A percentile compares a stretch with the other conserved stretches of the same genome.
Evolutionary conservation across 2,797 vertebrate genomes (phyloP).

Genomic region (Malacoctenus gilli): DNA sequence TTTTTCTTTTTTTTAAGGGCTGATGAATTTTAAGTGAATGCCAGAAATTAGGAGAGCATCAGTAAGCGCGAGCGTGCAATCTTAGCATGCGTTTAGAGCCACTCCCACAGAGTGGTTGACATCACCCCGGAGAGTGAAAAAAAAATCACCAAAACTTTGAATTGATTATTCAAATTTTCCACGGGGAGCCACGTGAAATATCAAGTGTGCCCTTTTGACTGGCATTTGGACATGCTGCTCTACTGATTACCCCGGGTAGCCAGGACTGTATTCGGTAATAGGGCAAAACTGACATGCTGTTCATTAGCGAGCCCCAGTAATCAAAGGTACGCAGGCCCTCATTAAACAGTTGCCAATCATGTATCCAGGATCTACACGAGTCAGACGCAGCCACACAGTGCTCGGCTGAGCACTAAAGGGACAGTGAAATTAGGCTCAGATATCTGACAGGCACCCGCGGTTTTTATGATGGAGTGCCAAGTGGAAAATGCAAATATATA

Average conservation of each 20-base stretch:
- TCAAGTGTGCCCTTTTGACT: slow-evolving; percentile 67
- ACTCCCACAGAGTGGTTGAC: no score
- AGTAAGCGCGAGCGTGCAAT: slow-evolving; percentile 4
- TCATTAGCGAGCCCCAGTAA: slow-evolving; percentile 63
- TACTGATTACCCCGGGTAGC: slow-evolving; percentile 52
- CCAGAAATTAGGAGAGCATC: slow-evolving; percentile 26
- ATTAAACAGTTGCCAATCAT: slow-evolving; percentile 71
- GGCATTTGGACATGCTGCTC: slow-evolving; percentile 60
- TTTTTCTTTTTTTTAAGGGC: no score
- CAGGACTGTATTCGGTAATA: slow-evolving; percentile 57
- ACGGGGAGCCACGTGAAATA: slow-evolving; percentile 55
- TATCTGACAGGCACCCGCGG: slow-evolving; percentile 22
- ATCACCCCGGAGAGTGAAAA: slow-evolving; percentile 12
- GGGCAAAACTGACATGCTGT: slow-evolving; percentile 60
- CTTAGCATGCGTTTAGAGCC: slow-evolving; percentile 13
- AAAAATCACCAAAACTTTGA: slow-evolving; percentile 42
- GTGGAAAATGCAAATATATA: background rate
- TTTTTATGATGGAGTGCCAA: slow-evolving; percentile 3
- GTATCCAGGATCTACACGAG: slow-evolving; percentile 31
- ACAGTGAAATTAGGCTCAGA: slow-evolving; percentile 21
- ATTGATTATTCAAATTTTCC: slow-evolving; percentile 52
- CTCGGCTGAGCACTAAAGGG: slow-evolving; percentile 31
- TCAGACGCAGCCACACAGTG: slow-evolving; percentile 37
- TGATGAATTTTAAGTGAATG: no score
- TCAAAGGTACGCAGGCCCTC: slow-evolving; percentile 65